These are phyloP conservation scores for Pseudolaguvia tuberculata DNA, from an alignment of 2,113 vertebrate genomes.

Conservation along the genomic window DNA sequence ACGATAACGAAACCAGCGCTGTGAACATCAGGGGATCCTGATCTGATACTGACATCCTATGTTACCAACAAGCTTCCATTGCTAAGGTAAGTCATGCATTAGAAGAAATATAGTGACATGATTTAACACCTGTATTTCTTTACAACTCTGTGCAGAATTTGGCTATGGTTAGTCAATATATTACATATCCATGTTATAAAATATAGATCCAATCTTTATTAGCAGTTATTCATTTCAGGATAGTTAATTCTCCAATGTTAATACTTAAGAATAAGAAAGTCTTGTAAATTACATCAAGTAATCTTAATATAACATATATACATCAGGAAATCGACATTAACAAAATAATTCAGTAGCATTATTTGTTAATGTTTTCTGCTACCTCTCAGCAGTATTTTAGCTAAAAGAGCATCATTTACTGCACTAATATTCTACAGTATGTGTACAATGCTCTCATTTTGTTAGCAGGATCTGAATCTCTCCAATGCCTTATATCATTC, in stretches of 20 bases:
- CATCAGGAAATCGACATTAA: no score
- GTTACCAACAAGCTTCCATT: neutral
- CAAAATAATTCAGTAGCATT: no score
- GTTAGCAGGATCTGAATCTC: slow-evolving; percentile 29
- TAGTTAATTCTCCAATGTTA: neutral
- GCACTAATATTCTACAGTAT: neutral
- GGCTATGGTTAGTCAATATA: neutral
- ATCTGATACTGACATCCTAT: neutral
- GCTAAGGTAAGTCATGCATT: neutral
- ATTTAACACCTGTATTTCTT: no score
- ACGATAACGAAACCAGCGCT: neutral
- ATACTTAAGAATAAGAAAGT: neutral
- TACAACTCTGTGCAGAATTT: neutral
- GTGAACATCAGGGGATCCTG: neutral
- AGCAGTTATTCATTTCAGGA: neutral
- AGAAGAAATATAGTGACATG: neutral
- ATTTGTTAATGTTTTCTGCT: neutral
- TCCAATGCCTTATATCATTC: slow-evolving; percentile 30
- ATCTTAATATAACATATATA: no score
- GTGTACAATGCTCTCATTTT: slow-evolving; percentile 31
- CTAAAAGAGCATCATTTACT: slow-evolving; percentile 9
- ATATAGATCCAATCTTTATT: neutral
- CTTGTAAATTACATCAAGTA: no score
- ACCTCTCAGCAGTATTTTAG: slow-evolving; percentile 2
- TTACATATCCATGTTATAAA: neutral